phyloP scores from a whole-genome alignment of 2,113 vertebrate species.

The Neomonachus schauinslandi region DNA sequence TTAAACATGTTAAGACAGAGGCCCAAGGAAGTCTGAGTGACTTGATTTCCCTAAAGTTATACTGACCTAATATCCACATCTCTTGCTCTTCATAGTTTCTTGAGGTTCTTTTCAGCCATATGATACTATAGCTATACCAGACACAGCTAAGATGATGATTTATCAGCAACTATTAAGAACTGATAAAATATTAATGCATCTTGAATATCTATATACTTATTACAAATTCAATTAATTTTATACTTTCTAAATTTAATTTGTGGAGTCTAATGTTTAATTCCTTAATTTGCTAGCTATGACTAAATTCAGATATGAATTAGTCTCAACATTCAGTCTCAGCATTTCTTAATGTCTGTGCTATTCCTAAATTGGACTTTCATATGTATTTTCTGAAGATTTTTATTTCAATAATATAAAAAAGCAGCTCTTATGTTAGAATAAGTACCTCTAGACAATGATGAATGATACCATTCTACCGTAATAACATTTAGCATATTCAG shows the following conservation, averaged over 20 bases:
- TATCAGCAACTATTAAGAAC: background rate
- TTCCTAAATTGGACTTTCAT: background rate
- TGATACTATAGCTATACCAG: background rate
- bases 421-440: background rate
- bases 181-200: conserved; percentile 29
- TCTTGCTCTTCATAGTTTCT: background rate
- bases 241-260: conserved; percentile 1
- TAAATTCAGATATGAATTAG: background rate
- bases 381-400: background rate
- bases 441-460: background rate
- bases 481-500: background rate
- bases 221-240: conserved; percentile 17
- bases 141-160: background rate
- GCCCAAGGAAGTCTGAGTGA: background rate
- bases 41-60: background rate
- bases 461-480: background rate
- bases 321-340: background rate
- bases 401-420: background rate
- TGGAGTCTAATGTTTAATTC: background rate
- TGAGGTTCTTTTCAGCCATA: background rate
- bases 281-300: background rate
- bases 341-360: background rate
- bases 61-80: background rate
- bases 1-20: background rate
- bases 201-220: background rate